phyloP scores from a whole-genome alignment of 2,797 vertebrate species.

The Dicrostonyx torquatus region DNA sequence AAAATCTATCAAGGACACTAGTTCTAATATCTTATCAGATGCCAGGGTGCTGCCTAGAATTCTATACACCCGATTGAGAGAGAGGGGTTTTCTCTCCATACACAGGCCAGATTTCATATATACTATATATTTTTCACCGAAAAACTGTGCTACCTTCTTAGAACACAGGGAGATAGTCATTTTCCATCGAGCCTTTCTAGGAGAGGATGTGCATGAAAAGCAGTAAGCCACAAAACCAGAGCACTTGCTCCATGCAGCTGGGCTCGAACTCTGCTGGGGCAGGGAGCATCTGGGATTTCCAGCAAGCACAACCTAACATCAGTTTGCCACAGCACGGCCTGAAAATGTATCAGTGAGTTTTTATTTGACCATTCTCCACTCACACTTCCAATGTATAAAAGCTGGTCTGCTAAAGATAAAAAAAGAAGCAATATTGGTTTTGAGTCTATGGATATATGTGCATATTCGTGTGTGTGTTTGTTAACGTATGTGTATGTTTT shows the following conservation, averaged over 20 bases:
- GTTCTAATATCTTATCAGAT: not conserved
- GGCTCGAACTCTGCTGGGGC: slow-evolving; percentile 52
- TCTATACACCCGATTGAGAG: not conserved
- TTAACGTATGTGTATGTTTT: not conserved
- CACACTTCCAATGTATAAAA: slow-evolving; percentile 41
- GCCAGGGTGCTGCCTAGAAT: not conserved
- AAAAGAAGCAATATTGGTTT: not conserved
- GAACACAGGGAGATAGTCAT: slow-evolving; percentile 66
- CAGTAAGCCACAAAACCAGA: slow-evolving; percentile 64
- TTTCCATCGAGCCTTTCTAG: slow-evolving; percentile 72
- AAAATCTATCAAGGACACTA: not conserved
- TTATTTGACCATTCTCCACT: not conserved
- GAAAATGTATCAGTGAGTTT: not conserved
- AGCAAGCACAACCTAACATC: slow-evolving; percentile 16
- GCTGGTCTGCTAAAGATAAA: not conserved
- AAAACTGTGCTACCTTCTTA: slow-evolving; percentile 59
- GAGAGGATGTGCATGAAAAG: slow-evolving; percentile 62
- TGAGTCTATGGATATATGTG: not conserved
- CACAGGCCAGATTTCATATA: slow-evolving; percentile 35
- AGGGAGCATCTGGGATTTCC: slow-evolving; percentile 42
- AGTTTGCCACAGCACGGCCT: not conserved
- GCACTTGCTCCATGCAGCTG: slow-evolving; percentile 54
- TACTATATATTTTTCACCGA: slow-evolving; percentile 45
- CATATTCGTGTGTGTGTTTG: not conserved
- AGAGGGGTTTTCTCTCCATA: slow-evolving; percentile 1